Evolutionary conservation across 1,140 invertebrate species (phyloP).

Genomic region (Apis cerana): DNA sequence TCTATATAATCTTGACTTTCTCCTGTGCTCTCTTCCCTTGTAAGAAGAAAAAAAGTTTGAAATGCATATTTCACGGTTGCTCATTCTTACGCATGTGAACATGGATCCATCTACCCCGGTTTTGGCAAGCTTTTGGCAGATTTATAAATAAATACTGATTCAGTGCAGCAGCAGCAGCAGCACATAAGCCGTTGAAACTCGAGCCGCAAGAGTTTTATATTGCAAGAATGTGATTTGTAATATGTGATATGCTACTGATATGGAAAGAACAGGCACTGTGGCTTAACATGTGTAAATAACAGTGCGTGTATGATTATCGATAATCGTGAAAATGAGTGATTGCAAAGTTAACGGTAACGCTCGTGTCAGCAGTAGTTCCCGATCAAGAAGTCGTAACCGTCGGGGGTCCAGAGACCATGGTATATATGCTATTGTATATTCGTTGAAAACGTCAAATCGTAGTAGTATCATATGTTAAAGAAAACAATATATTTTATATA

Average conservation of each 20-base stretch:
- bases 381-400: slow-evolving; percentile 76
- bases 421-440: slow-evolving; percentile 48
- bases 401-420: slow-evolving; percentile 76
- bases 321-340: slow-evolving; percentile 68
- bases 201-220: slow-evolving; percentile 61
- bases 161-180: slow-evolving; percentile 63
- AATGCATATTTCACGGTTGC: slow-evolving; percentile 32
- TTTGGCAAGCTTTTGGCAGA: slow-evolving; percentile 72
- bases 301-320: slow-evolving; percentile 12
- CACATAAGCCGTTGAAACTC: slow-evolving; percentile 63
- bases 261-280: slow-evolving; percentile 10
- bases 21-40: neutral
- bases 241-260: slow-evolving; percentile 24
- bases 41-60: neutral
- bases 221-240: slow-evolving; percentile 52
- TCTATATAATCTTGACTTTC: neutral
- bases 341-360: slow-evolving; percentile 67
- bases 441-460: neutral
- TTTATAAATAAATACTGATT: slow-evolving; percentile 78
- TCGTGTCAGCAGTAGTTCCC: slow-evolving; percentile 69
- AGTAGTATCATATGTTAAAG: neutral
- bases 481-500: neutral
- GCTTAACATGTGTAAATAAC: slow-evolving; percentile 26
- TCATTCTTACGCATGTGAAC: slow-evolving; percentile 34
- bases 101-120: slow-evolving; percentile 55